Evolutionary conservation across 1,140 invertebrate species (phyloP).

Genomic region (Zaprionus tsacasi): DNA sequence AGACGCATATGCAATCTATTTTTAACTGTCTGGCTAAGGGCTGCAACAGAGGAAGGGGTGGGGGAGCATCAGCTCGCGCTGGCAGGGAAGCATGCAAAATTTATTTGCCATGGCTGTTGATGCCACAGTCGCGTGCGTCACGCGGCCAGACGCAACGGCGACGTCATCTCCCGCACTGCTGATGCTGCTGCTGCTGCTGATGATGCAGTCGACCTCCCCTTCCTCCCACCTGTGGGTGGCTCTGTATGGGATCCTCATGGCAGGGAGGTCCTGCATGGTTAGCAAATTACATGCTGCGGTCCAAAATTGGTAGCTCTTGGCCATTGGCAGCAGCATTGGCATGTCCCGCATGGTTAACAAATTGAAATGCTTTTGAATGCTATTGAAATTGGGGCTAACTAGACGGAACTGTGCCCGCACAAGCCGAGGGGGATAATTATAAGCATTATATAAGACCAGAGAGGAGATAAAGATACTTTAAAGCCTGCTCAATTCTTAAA

Average conservation of each 20-base stretch:
- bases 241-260: not conserved
- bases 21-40: slow-evolving; percentile 64
- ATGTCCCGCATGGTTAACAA: not conserved
- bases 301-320: slow-evolving; percentile 33
- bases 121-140: slow-evolving; percentile 64
- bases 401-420: slow-evolving; percentile 15
- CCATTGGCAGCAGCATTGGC: no score
- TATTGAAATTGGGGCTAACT: slow-evolving; percentile 27
- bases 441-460: not conserved
- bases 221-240: no score
- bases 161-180: slow-evolving; percentile 24
- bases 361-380: slow-evolving; percentile 18
- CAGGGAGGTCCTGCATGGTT: slow-evolving; percentile 10
- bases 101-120: slow-evolving; percentile 72
- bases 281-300: slow-evolving; percentile 43
- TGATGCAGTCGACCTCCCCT: slow-evolving; percentile 10
- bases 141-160: slow-evolving; percentile 72
- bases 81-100: slow-evolving; percentile 63
- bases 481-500: not conserved
- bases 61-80: slow-evolving; percentile 24
- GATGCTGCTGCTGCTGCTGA: slow-evolving; percentile 32
- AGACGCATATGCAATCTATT: slow-evolving; percentile 69
- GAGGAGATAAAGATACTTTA: not conserved
- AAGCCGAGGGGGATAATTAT: not conserved
- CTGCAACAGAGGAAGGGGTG: slow-evolving; percentile 4